These are phyloP conservation scores for Sebastes diploproa DNA, from an alignment of 2,797 vertebrate genomes.

Conservation along the genomic window DNA sequence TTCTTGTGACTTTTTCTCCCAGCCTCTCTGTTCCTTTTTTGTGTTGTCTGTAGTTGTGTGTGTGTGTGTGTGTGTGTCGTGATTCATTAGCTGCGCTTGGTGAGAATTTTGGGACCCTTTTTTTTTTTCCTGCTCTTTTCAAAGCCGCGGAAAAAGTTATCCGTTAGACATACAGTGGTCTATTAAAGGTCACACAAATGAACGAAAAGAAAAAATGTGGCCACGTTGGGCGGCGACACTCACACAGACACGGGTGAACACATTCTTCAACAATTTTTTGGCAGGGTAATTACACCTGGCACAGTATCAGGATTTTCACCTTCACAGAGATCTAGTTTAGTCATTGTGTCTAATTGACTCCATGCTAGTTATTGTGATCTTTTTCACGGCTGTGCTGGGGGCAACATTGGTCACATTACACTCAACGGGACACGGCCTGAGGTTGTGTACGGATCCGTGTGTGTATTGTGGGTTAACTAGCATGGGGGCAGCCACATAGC, in stretches of 20 bases:
- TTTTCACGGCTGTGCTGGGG: conserved; percentile 21
- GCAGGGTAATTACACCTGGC: conserved; percentile 22
- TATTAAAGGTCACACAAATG: conserved; percentile 26
- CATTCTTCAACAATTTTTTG: conserved; percentile 15
- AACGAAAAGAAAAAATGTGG: conserved; percentile 31
- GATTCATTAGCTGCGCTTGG: conserved; percentile 65
- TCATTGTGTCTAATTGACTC: conserved; percentile 39
- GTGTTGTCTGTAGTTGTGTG: not conserved
- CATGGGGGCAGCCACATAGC: not conserved
- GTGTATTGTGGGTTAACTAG: not conserved
- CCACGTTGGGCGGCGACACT: not conserved
- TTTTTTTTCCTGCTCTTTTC: conserved; percentile 22
- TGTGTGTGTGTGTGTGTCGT: conserved; percentile 17
- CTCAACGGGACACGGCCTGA: not conserved
- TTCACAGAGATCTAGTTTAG: conserved; percentile 38
- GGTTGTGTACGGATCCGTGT: not conserved
- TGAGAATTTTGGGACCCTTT: conserved; percentile 11
- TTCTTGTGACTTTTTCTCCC: conserved; percentile 34
- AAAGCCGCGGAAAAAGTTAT: conserved; percentile 18
- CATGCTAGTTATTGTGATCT: conserved; percentile 22
- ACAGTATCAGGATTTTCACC: conserved; percentile 22
- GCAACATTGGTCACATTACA: conserved; percentile 19
- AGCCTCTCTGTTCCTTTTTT: conserved; percentile 10
- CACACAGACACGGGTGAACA: not conserved
- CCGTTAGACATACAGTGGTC: not conserved